Evolutionary conservation across 1,140 invertebrate species (phyloP), one percentile per base, ranked within the genome.

Genomic region (Drosophila mauritiana): DNA sequence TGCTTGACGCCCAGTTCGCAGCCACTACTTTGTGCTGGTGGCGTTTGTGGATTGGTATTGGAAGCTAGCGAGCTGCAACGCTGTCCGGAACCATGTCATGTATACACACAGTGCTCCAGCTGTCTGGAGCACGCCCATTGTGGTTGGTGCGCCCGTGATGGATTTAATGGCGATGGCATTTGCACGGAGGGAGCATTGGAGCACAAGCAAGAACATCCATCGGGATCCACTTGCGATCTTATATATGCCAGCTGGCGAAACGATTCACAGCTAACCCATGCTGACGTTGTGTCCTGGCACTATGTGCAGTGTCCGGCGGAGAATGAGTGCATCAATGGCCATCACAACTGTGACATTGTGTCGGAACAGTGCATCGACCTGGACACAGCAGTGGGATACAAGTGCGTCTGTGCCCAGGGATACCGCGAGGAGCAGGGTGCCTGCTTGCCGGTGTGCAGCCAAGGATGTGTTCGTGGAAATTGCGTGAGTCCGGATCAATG

Each of bases 291-390:
- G 0, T 94, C 94, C 0, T 99, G 98, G 97, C 94, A 97, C 72
- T 99, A 98, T 82, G 94, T 96, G 0, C 94, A 94, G 37, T 98
- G 98, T 92, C 98, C 98, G 2, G 95, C 96, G 0, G 98, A 99
- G 93, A 97, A 99, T 92, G 98, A 99, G 93, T 99, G 98, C 91
- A 91, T 93, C 25, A 99, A 99, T 92, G 94, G 95, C 11, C 98
- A 99, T 92, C 98, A 99, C 88, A 97, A 95, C 27, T 99, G 98
- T 92, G 95, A 98, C 90, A 93, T 94, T 0, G 94, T 95, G 34
- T 98, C 97, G 17, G 97, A 99, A 93, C 94, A 96, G 82, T 98
- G 97, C 92, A 94, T 95, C 12, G 96, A 98, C 91, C 17, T 86
- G 45, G 79, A 86, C 42, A 73, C 83, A 0, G 92, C 93, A 0